Base-by-base conservation (phyloP, 1,140 invertebrate genomes). In the Macrocentrus cingulum region DNA sequence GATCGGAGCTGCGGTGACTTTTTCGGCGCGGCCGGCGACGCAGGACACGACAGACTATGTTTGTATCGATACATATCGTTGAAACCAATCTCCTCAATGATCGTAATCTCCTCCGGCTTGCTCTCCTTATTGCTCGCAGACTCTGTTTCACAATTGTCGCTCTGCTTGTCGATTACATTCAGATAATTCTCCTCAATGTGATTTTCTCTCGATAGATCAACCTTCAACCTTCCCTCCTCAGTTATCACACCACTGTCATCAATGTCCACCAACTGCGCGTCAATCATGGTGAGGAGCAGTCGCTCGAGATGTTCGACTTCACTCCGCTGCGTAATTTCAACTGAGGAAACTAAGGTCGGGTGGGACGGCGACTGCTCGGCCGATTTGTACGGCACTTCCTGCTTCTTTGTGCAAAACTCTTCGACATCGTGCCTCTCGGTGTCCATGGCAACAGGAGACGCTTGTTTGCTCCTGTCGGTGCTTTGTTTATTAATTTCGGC, bases 251-350 rank as follows among this genome's bases (percentile, higher is more conserved):
- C n/a, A n/a, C n/a, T n/a, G n/a, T n/a, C n/a, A n/a, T n/a, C 53
- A 20, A 39, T 52, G 3, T 61, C 45, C 16, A 46, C 42, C 15
- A 77, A 64, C 29, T 74, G 71, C 3, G 70, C 66, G 18, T 74
- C 75, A 57, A 78, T 73, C 20, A 80, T 75, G 23, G 72, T 75
- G 2, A 72, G 68, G 5, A 79, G 48, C 34, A 77, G 49, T 51
- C 61, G 63, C 19, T 76, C 70, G n/a, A 79, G 54, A 45, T 77
- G 70, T 41, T 79, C 75, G 8, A 71, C 66, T 54, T 76, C 72
- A 9, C 69, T 66, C 25, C 69, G 56, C 11, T 60, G 61, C 8
- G 32, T 36, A 7, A 19, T 56, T 19, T 61, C 63, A 18, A 64
- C 62, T 15, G 5, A 25, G 34, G 55, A 25, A 7, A 62, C n/a